Conservation (phyloP, 2,113 vertebrate species). For the Alexandromys fortis region DNA sequence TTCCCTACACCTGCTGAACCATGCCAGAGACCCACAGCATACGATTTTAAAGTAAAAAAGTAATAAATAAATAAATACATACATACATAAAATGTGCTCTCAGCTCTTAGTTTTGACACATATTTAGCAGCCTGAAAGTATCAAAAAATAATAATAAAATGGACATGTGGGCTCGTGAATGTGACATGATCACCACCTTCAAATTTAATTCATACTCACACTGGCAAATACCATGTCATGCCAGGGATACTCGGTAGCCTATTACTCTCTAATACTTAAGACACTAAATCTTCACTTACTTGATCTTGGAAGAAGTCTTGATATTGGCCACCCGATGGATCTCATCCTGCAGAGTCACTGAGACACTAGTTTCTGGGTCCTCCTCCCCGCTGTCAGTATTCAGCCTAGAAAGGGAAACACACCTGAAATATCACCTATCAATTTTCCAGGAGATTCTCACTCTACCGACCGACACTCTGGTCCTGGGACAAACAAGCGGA, state of each 20-base stretch:
- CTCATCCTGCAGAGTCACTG: constrained; percentile 89
- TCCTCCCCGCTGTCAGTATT: constrained; percentile 81
- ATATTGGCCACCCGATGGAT: constrained; percentile 90
- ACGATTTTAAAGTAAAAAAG: background rate
- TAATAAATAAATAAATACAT: background rate
- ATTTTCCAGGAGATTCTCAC: background rate
- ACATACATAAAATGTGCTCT: background rate
- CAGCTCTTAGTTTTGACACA: background rate
- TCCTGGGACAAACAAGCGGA: background rate
- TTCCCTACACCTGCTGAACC: background rate
- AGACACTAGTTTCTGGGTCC: constrained; percentile 77
- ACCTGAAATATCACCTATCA: background rate
- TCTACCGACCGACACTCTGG: background rate
- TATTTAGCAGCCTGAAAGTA: background rate
- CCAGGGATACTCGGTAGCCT: too few species aligned
- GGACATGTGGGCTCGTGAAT: background rate
- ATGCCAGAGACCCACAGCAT: background rate
- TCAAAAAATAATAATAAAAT: background rate
- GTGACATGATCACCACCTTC: background rate
- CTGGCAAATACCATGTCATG: background rate
- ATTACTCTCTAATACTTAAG: background rate
- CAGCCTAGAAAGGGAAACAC: constrained; percentile 81
- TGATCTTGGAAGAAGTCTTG: constrained; percentile 95
- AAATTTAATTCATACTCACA: background rate
- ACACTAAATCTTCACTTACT: constrained; percentile 85